These are phyloP conservation scores for Hassar affinis DNA, from an alignment of 2,113 vertebrate genomes.

Conservation along the genomic window DNA sequence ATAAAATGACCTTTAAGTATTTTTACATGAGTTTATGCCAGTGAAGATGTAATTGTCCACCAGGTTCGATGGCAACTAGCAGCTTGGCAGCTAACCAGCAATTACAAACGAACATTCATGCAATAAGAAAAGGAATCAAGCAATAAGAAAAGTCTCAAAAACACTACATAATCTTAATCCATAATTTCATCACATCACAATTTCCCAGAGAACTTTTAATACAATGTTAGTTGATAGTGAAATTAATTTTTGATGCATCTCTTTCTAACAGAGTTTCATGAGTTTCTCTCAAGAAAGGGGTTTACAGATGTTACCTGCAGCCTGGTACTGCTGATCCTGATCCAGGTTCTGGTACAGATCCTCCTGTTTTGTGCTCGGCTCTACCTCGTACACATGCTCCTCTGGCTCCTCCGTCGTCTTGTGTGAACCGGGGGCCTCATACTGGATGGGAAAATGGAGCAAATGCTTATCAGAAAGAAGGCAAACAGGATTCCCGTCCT, in stretches of 20 bases:
- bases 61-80: too few relatives aligned
- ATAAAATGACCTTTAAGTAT: too few relatives aligned
- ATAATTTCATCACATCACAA: neutral
- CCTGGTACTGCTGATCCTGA: constrained; percentile 69
- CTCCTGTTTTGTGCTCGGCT: constrained; percentile 61
- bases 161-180: neutral
- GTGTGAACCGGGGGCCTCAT: constrained; percentile 28
- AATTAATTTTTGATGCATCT: too few relatives aligned
- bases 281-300: too few relatives aligned
- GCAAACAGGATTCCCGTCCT: too few relatives aligned
- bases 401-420: constrained; percentile 47
- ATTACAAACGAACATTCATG: neutral
- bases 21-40: neutral
- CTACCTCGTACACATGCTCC: constrained; percentile 52
- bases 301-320: constrained; percentile 64
- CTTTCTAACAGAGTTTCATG: too few relatives aligned
- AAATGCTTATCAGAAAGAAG: too few relatives aligned
- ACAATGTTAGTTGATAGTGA: neutral
- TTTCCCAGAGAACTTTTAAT: neutral
- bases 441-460: neutral
- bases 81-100: neutral
- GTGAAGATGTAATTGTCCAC: neutral
- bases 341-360: constrained; percentile 78
- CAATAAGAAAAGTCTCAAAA: neutral
- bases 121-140: too few relatives aligned